Conservation (phyloP, 2,888 invertebrate genomes). For the Odontomyia ornata region DNA sequence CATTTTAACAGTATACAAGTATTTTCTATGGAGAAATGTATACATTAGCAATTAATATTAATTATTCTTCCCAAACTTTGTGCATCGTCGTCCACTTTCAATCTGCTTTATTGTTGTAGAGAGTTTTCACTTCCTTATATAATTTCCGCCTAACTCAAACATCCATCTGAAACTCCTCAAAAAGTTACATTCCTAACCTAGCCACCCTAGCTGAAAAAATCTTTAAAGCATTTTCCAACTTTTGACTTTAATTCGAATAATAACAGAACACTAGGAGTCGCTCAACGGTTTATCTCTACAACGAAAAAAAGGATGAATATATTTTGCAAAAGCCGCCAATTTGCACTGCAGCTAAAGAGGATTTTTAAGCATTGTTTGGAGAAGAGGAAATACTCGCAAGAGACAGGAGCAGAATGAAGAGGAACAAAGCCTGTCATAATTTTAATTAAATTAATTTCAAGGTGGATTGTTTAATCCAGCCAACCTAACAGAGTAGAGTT, state of each 20-base stretch:
- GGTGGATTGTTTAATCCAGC: slow-evolving; percentile 13
- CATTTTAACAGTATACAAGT: too few relatives aligned
- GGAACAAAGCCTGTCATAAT: slow-evolving; percentile 35
- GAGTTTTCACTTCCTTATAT: too few relatives aligned
- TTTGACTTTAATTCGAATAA: background rate
- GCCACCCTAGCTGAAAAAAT: background rate
- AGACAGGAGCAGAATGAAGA: background rate
- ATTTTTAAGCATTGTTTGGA: background rate
- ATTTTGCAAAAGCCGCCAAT: background rate
- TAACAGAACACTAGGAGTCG: background rate
- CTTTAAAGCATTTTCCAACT: background rate
- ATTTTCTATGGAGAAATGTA: too few relatives aligned
- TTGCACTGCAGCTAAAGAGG: background rate
- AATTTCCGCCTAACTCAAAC: too few relatives aligned
- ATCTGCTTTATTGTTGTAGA: too few relatives aligned
- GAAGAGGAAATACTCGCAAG: background rate
- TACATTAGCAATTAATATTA: too few relatives aligned
- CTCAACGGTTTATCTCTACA: background rate
- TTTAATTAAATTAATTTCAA: slow-evolving; percentile 37
- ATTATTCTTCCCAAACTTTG: too few relatives aligned
- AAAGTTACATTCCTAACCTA: too few relatives aligned
- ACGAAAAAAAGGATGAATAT: background rate
- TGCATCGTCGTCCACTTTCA: too few relatives aligned
- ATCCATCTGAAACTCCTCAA: too few relatives aligned
- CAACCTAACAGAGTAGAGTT: background rate